Evolutionary conservation across 1,140 invertebrate genomes (phyloP).

Genomic region (Brachystomella parvula): DNA sequence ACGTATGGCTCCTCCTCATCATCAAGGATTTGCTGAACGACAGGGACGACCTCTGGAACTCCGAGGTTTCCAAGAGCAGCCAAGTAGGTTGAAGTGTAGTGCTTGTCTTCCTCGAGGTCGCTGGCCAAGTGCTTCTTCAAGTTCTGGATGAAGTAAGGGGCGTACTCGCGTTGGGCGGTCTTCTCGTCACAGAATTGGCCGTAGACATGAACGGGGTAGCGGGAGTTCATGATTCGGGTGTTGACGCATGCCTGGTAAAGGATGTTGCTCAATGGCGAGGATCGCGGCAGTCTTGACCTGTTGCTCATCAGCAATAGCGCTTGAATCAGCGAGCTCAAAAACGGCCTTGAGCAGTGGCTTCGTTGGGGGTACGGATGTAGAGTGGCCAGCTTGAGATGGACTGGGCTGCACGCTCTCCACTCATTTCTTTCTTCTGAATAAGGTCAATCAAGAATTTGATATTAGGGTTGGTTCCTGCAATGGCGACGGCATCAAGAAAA

Average conservation of each 20-base stretch:
- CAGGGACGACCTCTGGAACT: slow-evolving; percentile 27
- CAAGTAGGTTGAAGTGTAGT: slow-evolving; percentile 22
- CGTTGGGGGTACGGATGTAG: slow-evolving; percentile 36
- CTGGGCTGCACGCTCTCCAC: slow-evolving; percentile 33
- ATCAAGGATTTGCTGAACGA: slow-evolving; percentile 37
- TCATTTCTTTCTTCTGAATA: slow-evolving; percentile 30
- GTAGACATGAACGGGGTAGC: slow-evolving; percentile 37
- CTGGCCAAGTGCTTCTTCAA: slow-evolving; percentile 17
- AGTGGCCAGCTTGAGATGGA: slow-evolving; percentile 30
- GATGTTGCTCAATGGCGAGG: slow-evolving; percentile 31
- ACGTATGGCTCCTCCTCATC: slow-evolving; percentile 16
- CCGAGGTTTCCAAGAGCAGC: slow-evolving; percentile 38
- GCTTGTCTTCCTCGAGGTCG: slow-evolving; percentile 8
- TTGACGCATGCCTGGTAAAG: slow-evolving; percentile 38
- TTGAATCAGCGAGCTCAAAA: slow-evolving; percentile 13
- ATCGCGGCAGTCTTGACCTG: slow-evolving; percentile 35
- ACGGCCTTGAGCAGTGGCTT: slow-evolving; percentile 28
- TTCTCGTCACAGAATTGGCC: slow-evolving; percentile 37
- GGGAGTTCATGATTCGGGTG: slow-evolving; percentile 25
- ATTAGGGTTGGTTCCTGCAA: slow-evolving; percentile 7
- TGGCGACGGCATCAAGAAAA: slow-evolving; percentile 26
- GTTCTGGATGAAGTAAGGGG: slow-evolving; percentile 30
- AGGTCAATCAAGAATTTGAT: slow-evolving; percentile 26
- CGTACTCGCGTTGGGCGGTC: slow-evolving; percentile 23
- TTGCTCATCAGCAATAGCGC: background rate